These are phyloP conservation scores for Heterodera carotae DNA, from an alignment of 1,140 invertebrate genomes.

Conservation along the genomic window DNA sequence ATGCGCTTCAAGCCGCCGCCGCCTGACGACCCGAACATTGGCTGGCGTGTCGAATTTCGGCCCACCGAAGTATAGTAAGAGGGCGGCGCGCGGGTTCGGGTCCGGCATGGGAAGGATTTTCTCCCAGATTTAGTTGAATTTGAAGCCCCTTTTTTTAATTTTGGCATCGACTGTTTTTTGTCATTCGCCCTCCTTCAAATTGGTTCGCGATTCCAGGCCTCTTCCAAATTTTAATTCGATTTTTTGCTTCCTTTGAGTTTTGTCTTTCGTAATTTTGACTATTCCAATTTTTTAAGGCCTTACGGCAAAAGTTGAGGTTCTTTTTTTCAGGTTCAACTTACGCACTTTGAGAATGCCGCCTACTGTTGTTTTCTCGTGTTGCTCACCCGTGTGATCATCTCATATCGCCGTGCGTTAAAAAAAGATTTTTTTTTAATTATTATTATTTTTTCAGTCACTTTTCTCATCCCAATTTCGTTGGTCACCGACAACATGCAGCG, in stretches of 20 bases:
- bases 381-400: conserved; percentile 91
- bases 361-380: conserved; percentile 97
- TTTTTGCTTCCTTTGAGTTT: too few species aligned
- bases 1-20: conserved; percentile 91
- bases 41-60: conserved; percentile 98
- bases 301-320: neutral
- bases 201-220: too few species aligned
- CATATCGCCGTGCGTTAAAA: conserved; percentile 77
- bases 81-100: too few species aligned
- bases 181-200: too few species aligned
- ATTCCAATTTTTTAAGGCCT: neutral
- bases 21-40: conserved; percentile 77
- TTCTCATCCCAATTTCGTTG: conserved; percentile 96
- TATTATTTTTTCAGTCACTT: conserved; percentile 73
- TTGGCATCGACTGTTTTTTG: too few species aligned
- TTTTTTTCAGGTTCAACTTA: conserved; percentile 74
- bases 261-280: neutral
- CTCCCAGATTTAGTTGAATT: too few species aligned
- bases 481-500: conserved; percentile 97
- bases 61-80: conserved; percentile 90
- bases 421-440: too few species aligned
- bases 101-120: too few species aligned
- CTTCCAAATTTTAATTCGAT: too few species aligned
- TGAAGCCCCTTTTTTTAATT: too few species aligned
- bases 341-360: conserved; percentile 99